Evolutionary conservation across 2,888 invertebrate species (phyloP), one percentile per base, ranked within the genome.

Genomic region (Matsumyia berberina): DNA sequence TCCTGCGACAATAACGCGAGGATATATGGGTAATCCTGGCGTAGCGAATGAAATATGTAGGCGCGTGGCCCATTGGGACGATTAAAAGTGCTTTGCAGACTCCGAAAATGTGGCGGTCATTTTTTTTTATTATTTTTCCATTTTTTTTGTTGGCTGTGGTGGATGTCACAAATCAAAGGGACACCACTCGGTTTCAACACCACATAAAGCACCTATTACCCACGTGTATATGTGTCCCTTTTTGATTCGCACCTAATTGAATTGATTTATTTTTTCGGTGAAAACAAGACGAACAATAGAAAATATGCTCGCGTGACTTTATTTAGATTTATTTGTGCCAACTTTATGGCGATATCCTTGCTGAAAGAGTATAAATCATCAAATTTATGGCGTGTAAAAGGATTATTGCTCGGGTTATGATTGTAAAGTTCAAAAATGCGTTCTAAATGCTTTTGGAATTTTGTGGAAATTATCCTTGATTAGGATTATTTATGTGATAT

Each of bases 341-440:
- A n/a, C 35, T 53, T 35, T 29, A 49, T 29, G 42, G 51, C 29
- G 60, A 11, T 73, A 67, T 31, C 62, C 31, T 24, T 58, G 60
- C 44, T 55, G 49, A 66, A 51, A 37, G 51, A 37, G 44, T 12
- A 62, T 74, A 76, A 83, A 76, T 79, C 85, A 80, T 80, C 37
- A 51, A 80, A 80, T 85, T 85, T 85, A 85, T 85, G 85, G 80
- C 74, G 80, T 80, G 85, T 80, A 66, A 80, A 80, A 80, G 85
- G 85, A 85, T 85, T 85, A 85, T 80, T 70, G 80, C 70, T 76
- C 55, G 74, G 74, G 85, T 74, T 76, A 76, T 69, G 80, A 85
- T 85, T 85, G 66, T 85, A 79, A 80, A 85, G 85, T 80, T 80
- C 70, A 80, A 66, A 85, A 85, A 80, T 35, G 64, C 78, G 62